A percentile compares a stretch with the other conserved stretches of the same genome.
These are phyloP conservation scores for Crossocerus cetratus DNA, from an alignment of 2,888 invertebrate genomes.

Conservation along the genomic window DNA sequence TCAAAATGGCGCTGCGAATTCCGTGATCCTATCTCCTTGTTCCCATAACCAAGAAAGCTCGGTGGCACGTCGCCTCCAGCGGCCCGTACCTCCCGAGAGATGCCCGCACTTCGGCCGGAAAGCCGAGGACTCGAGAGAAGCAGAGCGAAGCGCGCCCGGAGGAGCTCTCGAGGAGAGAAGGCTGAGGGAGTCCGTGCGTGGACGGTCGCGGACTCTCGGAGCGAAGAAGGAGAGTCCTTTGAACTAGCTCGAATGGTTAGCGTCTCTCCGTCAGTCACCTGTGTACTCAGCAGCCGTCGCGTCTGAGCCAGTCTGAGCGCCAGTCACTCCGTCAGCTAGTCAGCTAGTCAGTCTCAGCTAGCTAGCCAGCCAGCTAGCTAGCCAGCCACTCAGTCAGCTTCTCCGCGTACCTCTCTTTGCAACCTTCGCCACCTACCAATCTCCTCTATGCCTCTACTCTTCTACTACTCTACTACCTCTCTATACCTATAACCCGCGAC, in stretches of 20 bases:
- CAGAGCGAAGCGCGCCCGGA: conserved; percentile 9
- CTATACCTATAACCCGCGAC: conserved; percentile 6
- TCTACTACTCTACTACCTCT: not conserved
- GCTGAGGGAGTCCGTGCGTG: conserved; percentile 14
- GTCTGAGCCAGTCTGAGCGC: conserved; percentile 49
- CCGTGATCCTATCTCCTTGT: conserved; percentile 65
- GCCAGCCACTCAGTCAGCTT: conserved; percentile 48
- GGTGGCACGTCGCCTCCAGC: conserved; percentile 17
- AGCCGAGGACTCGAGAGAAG: conserved; percentile 4
- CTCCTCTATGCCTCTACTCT: conserved; percentile 43
- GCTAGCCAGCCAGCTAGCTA: conserved; percentile 40
- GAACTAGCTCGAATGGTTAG: conserved; percentile 54
- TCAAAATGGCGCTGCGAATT: conserved; percentile 76
- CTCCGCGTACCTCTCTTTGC: conserved; percentile 59
- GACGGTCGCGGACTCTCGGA: conserved; percentile 33
- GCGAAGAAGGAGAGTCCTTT: conserved; percentile 37
- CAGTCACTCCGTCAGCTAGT: conserved; percentile 24
- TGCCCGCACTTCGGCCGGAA: conserved; percentile 5
- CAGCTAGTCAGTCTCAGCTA: conserved; percentile 7
- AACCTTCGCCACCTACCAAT: conserved; percentile 65
- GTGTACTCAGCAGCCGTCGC: conserved; percentile 63
- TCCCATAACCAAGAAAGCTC: conserved; percentile 63
- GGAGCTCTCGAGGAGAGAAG: conserved; percentile 19
- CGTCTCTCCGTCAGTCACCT: conserved; percentile 66
- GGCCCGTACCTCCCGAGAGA: conserved; percentile 18